Base-by-base conservation (phyloP, 2,888 invertebrate species). In the Andrena flavipes region DNA sequence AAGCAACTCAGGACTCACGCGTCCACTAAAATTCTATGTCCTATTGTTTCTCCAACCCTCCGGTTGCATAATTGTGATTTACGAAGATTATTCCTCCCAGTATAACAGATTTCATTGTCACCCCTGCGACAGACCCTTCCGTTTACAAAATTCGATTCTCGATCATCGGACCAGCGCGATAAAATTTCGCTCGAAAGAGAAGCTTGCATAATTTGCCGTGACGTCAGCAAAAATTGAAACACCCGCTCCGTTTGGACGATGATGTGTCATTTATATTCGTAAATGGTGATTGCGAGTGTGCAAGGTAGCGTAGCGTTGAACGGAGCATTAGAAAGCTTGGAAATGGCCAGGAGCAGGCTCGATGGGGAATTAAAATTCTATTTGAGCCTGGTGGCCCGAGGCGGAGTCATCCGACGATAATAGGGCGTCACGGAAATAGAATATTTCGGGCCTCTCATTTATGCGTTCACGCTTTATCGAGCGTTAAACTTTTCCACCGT, bases 401-500 rank as follows among this genome's bases (percentile, higher is more conserved):
- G 56, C 29, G 29, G 48, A 74, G 60, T 30, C 51, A 51, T n/a
- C 23, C 33, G 2, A 26, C 64, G 56, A 72, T 79, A 78, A 84
- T 79, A 65, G 30, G n/a, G 69, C 64, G 49, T 71, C 49, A 76
- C 42, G 68, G 74, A 78, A 60, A 75, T 51, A 8, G 65, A 73
- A 73, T 70, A 85, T 76, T 64, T 82, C 23, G 10, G 33, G 33
- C 30, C 62, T 51, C 33, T 69, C 64, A 82, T 82, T 82, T 80
- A 82, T 82, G 70, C 82, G 75, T 75, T 76, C 70, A 63, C 70
- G 63, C 63, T 84, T 83, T 86, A 81, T 78, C 84, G 78, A 33
- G 54, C 81, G 59, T 84, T 75, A 56, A 84, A 76, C 72, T 75
- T 26, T 75, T 54, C 35, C 33, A 35, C n/a, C n/a, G 49, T 56